A percentile compares a stretch with the other conserved stretches of the same genome.
These are phyloP conservation scores for Campoletis raptor DNA, from an alignment of 2,888 invertebrate genomes.

Conservation along the genomic window DNA sequence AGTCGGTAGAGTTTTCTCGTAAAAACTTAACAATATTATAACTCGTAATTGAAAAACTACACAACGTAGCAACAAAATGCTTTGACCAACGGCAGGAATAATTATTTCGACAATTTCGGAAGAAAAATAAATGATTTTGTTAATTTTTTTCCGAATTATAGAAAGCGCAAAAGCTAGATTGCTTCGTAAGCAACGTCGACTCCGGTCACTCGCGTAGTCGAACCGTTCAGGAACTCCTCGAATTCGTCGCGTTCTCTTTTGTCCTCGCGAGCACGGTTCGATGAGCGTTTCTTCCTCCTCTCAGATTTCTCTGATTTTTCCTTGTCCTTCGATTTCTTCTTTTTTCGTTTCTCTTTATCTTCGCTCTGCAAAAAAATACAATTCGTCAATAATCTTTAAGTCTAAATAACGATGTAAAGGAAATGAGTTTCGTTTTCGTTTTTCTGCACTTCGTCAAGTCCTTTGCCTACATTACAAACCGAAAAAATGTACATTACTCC, in stretches of 20 bases:
- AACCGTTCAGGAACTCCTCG: constrained; percentile 88
- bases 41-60: constrained; percentile 31
- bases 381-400: not conserved
- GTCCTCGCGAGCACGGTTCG: constrained; percentile 84
- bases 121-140: constrained; percentile 28
- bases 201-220: constrained; percentile 85
- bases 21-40: constrained; percentile 14
- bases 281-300: constrained; percentile 84
- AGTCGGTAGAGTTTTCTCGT: not conserved
- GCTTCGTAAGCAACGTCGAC: constrained; percentile 88
- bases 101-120: constrained; percentile 29
- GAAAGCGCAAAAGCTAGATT: constrained; percentile 83
- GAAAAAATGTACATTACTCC: too few species aligned
- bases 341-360: constrained; percentile 87
- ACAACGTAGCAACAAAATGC: constrained; percentile 38
- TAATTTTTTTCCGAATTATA: not conserved
- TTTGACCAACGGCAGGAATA: constrained; percentile 42
- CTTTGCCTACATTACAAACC: too few species aligned
- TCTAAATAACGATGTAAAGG: not conserved
- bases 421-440: not conserved
- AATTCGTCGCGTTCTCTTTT: constrained; percentile 86
- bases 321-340: constrained; percentile 85
- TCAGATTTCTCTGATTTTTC: constrained; percentile 85
- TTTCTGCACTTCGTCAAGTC: not conserved
- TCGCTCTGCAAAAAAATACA: constrained; percentile 81